Conservation (phyloP, 2,888 invertebrate species). For the Caenorhabditis sulstoni region DNA sequence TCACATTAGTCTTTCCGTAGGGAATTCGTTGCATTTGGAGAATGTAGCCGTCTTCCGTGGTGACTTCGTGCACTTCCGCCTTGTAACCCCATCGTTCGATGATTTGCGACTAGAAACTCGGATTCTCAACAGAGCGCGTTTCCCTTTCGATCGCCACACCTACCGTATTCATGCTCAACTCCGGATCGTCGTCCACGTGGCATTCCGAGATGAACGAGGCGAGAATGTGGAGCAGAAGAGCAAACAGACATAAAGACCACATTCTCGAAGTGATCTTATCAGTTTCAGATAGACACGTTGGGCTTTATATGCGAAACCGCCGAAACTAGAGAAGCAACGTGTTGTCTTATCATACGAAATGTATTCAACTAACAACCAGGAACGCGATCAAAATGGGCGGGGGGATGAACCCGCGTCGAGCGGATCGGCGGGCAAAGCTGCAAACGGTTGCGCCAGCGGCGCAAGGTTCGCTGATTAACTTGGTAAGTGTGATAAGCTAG, state of each 20-base stretch:
- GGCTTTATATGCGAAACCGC: constrained; percentile 26
- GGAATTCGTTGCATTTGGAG: constrained; percentile 89
- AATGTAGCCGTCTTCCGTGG: constrained; percentile 89
- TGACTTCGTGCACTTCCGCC: constrained; percentile 71
- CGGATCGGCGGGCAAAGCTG: too few species aligned
- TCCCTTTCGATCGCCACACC: constrained; percentile 6
- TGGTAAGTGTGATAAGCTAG: too few species aligned
- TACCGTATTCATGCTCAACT: constrained; percentile 52
- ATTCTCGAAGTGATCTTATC: not conserved
- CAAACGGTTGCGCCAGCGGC: not conserved
- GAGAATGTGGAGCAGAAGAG: not conserved
- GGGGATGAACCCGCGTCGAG: too few species aligned
- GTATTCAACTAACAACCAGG: not conserved
- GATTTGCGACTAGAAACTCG: constrained; percentile 64
- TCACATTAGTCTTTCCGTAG: constrained; percentile 81
- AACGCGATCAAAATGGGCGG: not conserved
- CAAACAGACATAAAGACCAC: not conserved
- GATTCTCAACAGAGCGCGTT: not conserved
- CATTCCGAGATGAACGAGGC: not conserved
- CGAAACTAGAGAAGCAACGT: not conserved
- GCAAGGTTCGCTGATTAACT: not conserved
- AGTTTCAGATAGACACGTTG: not conserved
- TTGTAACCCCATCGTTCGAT: constrained; percentile 81
- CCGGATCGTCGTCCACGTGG: constrained; percentile 48
- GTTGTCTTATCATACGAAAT: constrained; percentile 42